These are phyloP conservation scores for Thalassophryne amazonica DNA, from an alignment of 2,797 vertebrate genomes.

Conservation along the genomic window DNA sequence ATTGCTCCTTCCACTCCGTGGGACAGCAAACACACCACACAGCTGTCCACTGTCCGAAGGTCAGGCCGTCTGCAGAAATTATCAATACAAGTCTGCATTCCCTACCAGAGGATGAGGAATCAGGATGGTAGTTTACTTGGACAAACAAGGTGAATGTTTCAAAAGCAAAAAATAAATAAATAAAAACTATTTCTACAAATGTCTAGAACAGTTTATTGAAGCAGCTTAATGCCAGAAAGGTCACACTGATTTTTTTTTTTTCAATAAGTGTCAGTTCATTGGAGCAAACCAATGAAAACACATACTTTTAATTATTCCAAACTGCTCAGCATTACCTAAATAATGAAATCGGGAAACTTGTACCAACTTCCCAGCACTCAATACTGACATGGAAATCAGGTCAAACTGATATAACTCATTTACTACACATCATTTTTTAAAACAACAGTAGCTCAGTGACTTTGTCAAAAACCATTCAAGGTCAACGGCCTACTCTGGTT, in stretches of 20 bases:
- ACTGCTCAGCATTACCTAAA: neutral
- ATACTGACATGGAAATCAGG: neutral
- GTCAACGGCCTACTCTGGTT: neutral
- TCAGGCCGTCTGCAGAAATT: constrained; percentile 76
- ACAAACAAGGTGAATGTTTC: too few species aligned
- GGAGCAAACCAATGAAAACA: neutral
- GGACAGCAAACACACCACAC: constrained; percentile 90
- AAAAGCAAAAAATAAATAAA: too few species aligned
- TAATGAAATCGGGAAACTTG: neutral
- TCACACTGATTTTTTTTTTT: neutral
- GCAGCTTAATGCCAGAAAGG: neutral
- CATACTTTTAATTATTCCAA: neutral
- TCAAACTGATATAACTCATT: too few species aligned
- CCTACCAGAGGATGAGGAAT: constrained; percentile 62
- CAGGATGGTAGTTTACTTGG: neutral
- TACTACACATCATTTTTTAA: neutral
- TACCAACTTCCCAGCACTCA: neutral
- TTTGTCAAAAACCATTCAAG: neutral
- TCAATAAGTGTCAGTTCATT: neutral
- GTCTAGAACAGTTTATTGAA: neutral
- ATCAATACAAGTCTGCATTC: constrained; percentile 83
- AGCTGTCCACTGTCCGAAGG: constrained; percentile 83
- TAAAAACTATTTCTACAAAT: too few species aligned
- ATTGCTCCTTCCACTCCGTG: constrained; percentile 92
- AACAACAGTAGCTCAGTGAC: neutral